Evolutionary conservation across 2,888 invertebrate species (phyloP).

Genomic region (Drepanosiphum platanoidis): DNA sequence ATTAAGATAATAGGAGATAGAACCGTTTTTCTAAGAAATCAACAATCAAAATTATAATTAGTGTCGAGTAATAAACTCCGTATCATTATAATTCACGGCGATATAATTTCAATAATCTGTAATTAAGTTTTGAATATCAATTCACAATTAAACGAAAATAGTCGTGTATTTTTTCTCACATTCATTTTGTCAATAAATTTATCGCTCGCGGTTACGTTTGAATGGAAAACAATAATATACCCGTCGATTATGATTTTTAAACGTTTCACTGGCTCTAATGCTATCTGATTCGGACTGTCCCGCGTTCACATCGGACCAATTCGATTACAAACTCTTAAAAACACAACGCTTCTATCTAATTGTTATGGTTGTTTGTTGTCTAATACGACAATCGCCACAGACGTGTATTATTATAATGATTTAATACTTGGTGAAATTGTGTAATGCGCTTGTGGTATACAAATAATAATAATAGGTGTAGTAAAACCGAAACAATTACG

Average conservation of each 20-base stretch:
- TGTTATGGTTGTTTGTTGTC: slow-evolving; percentile 10
- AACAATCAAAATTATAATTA: slow-evolving; percentile 32
- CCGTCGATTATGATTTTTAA: not conserved
- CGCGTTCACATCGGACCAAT: not conserved
- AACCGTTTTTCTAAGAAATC: slow-evolving; percentile 16
- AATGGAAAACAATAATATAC: not conserved
- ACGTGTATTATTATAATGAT: not conserved
- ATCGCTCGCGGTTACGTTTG: not conserved
- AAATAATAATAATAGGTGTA: not conserved
- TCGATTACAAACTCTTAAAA: not conserved
- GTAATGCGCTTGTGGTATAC: not conserved
- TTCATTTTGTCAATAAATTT: not conserved
- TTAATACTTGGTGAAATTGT: not conserved
- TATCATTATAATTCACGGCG: not conserved
- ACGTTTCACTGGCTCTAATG: not conserved
- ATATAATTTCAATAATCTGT: slow-evolving; percentile 39
- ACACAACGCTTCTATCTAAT: not conserved
- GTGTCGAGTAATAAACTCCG: slow-evolving; percentile 9
- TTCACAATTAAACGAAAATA: not conserved
- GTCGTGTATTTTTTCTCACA: not conserved
- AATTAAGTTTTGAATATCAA: slow-evolving; percentile 22
- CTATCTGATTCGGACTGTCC: not conserved
- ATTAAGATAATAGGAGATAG: slow-evolving; percentile 33
- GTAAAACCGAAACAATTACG: not conserved
- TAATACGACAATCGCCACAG: not conserved